A percentile compares a stretch with the other conserved stretches of the same genome.
These are phyloP conservation scores for Natator depressus DNA, from an alignment of 2,113 vertebrate genomes.

Conservation along the genomic window DNA sequence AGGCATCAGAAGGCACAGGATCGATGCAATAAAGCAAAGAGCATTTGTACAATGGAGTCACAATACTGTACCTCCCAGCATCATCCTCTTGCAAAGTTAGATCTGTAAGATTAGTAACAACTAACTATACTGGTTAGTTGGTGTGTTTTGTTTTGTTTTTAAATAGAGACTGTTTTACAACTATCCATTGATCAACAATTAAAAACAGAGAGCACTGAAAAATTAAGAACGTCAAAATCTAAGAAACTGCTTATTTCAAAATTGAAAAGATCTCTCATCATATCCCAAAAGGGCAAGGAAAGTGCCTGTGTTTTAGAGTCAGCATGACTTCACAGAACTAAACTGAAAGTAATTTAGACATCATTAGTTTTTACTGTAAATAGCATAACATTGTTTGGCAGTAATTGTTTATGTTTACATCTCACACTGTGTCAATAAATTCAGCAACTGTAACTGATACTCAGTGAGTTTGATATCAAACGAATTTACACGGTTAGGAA, in stretches of 20 bases:
- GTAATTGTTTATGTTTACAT: conserved; percentile 32
- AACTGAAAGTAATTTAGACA: conserved; percentile 37
- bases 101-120: conserved; percentile 44
- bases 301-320: conserved; percentile 44
- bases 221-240: conserved; percentile 42
- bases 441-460: conserved; percentile 45
- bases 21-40: conserved; percentile 48
- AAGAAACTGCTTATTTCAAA: conserved; percentile 37
- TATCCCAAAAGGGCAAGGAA: conserved; percentile 12
- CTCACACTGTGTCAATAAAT: conserved; percentile 59
- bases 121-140: background rate
- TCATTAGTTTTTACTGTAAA: conserved; percentile 32
- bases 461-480: conserved; percentile 55
- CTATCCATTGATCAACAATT: background rate
- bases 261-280: conserved; percentile 24
- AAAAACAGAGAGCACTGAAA: conserved; percentile 31
- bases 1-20: conserved; percentile 76
- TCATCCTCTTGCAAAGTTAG: conserved; percentile 26
- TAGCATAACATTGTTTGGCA: conserved; percentile 49
- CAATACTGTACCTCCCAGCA: background rate
- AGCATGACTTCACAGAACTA: conserved; percentile 35
- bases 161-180: conserved; percentile 22
- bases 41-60: conserved; percentile 34
- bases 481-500: conserved; percentile 65
- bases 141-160: background rate